Evolutionary conservation across 1,140 invertebrate genomes (phyloP).

Genomic region (Dolichoris vasculosae): DNA sequence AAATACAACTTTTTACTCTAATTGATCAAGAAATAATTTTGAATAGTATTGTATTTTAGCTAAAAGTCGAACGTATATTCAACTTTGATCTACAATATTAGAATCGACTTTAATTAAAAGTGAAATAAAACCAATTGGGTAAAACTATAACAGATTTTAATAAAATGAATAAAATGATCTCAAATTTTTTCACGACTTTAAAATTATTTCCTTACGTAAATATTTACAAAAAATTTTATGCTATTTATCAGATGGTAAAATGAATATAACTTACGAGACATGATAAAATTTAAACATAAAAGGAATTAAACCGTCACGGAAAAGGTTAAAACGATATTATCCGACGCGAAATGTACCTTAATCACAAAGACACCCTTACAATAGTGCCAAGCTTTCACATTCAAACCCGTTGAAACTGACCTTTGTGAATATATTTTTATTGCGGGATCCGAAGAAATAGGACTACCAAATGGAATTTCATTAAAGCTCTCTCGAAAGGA

Average conservation of each 20-base stretch:
- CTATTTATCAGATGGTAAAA: neutral
- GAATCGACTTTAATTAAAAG: too few species aligned
- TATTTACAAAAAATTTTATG: neutral
- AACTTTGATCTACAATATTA: too few species aligned
- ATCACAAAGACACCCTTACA: neutral
- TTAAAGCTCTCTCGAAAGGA: neutral
- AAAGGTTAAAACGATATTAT: neutral
- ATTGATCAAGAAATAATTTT: too few species aligned
- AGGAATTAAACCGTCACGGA: neutral
- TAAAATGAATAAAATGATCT: too few species aligned
- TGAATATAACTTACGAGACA: neutral
- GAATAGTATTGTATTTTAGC: too few species aligned
- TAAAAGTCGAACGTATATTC: too few species aligned
- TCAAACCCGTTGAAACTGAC: neutral
- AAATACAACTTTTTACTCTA: too few species aligned
- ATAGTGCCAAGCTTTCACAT: neutral
- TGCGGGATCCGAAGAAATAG: neutral
- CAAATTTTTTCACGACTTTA: too few species aligned
- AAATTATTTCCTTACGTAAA: too few species aligned
- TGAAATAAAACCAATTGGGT: too few species aligned
- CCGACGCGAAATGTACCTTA: neutral
- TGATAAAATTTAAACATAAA: neutral
- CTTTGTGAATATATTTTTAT: neutral
- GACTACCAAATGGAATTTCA: neutral
- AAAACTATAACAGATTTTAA: too few species aligned